Base-by-base conservation (phyloP, 2,113 vertebrate species). In the Centropristis striata region DNA sequence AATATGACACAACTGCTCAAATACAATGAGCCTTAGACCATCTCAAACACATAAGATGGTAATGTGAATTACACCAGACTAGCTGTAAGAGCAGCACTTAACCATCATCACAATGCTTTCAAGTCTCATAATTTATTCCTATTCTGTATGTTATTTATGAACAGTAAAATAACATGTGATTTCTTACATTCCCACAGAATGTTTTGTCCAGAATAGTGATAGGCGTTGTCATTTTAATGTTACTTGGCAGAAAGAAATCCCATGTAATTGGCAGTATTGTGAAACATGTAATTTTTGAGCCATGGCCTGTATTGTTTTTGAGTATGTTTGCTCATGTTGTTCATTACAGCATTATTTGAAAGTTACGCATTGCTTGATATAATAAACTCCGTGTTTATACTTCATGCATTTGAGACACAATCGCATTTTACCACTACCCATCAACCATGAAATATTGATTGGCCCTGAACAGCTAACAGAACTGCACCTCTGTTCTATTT, bases 351-450 rank as follows among this genome's bases (percentile, higher is more conserved):
- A 75, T 73, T 57, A 72, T 73, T 75, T 80, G 58, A 75, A 78
- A 72, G 71, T 67, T 83, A 67, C 23, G 57, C 41, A 21, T 70
- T 68, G 36, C 72, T 75, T 80, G 50, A 81, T 75, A 78, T 70
- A 71, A 84, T 74, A 78, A 73, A 80, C 53, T n/a, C 83, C n/a
- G 61, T 81, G 79, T 81, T 86, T 85, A 71, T 71, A 60, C 60
- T 90, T 85, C n/a, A 72, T 57, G 58, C 70, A 70, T 65, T 65
- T 53, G 61, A 77, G 60, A 79, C 63, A 67, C 54, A 70, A 63
- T 28, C 73, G 39, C 14, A 44, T 77, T 84, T 81, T 74, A 86
- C 54, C 77, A 58, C 47, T 41, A 76, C 55, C 57, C 63, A 75
- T 83, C 68, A 76, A 73, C 71, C 78, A 69, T 66, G 72, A 84